A percentile compares a stretch with the other conserved stretches of the same genome.
Conservation (phyloP, 2,888 invertebrate species). For the Noctua janthe region DNA sequence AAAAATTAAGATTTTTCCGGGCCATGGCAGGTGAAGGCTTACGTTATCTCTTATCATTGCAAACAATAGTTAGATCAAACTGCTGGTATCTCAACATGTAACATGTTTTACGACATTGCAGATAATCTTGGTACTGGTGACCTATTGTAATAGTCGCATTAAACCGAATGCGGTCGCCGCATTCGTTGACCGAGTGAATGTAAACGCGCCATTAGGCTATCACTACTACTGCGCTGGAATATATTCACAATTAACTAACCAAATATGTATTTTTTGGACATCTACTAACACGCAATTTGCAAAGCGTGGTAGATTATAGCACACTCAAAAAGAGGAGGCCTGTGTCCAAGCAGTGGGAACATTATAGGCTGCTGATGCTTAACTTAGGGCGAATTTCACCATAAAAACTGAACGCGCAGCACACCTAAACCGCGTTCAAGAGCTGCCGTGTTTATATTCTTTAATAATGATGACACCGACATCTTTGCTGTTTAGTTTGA, state of each 20-base stretch:
- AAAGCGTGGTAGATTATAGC: neutral
- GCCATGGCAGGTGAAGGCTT: slow-evolving; percentile 65
- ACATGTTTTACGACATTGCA: slow-evolving; percentile 60
- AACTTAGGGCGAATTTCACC: neutral
- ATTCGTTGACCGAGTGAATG: too few species aligned
- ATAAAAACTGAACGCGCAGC: neutral
- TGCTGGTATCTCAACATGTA: slow-evolving; percentile 69
- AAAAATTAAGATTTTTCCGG: slow-evolving; percentile 62
- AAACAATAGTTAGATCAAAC: slow-evolving; percentile 78
- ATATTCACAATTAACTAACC: neutral
- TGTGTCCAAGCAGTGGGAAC: neutral
- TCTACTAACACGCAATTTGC: neutral
- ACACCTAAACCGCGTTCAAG: neutral
- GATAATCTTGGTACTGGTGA: slow-evolving; percentile 61
- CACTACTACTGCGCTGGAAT: neutral
- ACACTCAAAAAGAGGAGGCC: neutral
- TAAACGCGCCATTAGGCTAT: too few species aligned
- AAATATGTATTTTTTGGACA: neutral
- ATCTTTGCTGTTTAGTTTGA: neutral
- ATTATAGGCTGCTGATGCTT: neutral
- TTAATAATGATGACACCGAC: neutral
- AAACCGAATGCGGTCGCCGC: too few species aligned
- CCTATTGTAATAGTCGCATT: slow-evolving; percentile 28
- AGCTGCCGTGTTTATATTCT: neutral
- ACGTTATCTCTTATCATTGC: slow-evolving; percentile 77